Evolutionary conservation across 1,140 invertebrate species (phyloP), one percentile per base, ranked within the genome.

Genomic region (Drosophila sproati): DNA sequence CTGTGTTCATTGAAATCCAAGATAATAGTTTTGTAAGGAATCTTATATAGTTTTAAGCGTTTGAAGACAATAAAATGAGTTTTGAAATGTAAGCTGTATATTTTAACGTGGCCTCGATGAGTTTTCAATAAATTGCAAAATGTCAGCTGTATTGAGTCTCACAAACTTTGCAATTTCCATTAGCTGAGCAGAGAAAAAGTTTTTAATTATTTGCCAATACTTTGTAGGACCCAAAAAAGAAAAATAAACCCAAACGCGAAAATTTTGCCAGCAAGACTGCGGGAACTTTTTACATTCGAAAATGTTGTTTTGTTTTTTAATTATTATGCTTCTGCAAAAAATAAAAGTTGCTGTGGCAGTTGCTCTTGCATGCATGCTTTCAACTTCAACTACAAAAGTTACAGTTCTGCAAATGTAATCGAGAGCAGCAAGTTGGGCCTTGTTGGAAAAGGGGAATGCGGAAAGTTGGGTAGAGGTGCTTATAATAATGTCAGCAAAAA

Each of bases 401-500:
- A 76, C 82, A 71, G 64, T 75, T 78, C 69, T 63, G 41, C 54
- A 83, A 69, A 32, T 74, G 75, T 57, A 73, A 61, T 63, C 57
- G 61, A 62, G 50, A 76, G 39, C 34, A 31, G 61, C 28, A 51
- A 52, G 39, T 48, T 37, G 12, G 12, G 20, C 5, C 31, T 35
- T 34, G 35, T 43, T 45, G 39, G 47, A 28, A 32, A 35, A 28
- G 32, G 50, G 48, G 32, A 31, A 12, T 37, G 32, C 37, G 43
- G 45, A 12, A 4, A 29, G 51, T 43, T 5, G 20, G 3, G 43
- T 35, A 41, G 28, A 39, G 29, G 41, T 20, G 55, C 70, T 69
- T 88, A 81, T 88, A 80, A 78, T 89, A 88, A 87, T 89, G 80
- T 88, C 82, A 83, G 82, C 83, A 89, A 80, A 88, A 89, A 83